These are phyloP conservation scores for Calliopsis andreniformis DNA, from an alignment of 1,140 invertebrate genomes.

Conservation along the genomic window DNA sequence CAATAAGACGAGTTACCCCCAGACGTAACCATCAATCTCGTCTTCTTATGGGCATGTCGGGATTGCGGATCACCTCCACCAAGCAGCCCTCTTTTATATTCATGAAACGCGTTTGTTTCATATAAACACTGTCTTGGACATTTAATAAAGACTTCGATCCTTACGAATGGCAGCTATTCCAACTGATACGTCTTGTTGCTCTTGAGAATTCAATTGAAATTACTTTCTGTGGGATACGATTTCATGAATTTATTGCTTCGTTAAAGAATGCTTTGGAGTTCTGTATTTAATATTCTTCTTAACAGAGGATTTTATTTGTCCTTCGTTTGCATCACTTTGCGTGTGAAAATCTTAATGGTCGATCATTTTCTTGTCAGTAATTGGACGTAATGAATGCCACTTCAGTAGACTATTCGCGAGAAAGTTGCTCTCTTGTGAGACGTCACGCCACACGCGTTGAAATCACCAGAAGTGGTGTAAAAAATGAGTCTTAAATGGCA, in stretches of 20 bases:
- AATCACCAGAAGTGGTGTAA: conserved; percentile 7
- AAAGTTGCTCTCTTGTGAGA: neutral
- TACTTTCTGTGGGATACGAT: too few species aligned
- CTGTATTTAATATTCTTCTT: too few species aligned
- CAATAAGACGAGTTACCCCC: conserved; percentile 16
- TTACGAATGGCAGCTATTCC: neutral
- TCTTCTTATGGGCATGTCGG: neutral
- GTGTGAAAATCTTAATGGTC: neutral
- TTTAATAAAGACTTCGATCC: conserved; percentile 10
- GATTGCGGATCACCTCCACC: conserved; percentile 9
- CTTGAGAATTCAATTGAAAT: too few species aligned
- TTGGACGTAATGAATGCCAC: neutral
- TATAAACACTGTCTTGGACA: neutral
- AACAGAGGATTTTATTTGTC: too few species aligned
- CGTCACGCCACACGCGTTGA: neutral
- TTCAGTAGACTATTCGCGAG: neutral
- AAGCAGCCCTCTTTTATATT: conserved; percentile 10
- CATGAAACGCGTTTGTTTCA: conserved; percentile 1
- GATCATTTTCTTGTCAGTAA: conserved; percentile 1
- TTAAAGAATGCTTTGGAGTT: too few species aligned
- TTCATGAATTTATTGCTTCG: too few species aligned
- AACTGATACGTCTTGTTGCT: too few species aligned
- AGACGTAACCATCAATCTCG: conserved; percentile 27
- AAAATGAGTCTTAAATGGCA: too few species aligned
- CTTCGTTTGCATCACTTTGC: neutral